phyloP scores from a whole-genome alignment of 2,113 vertebrate genomes.

The Craseonycteris thonglongyai region DNA sequence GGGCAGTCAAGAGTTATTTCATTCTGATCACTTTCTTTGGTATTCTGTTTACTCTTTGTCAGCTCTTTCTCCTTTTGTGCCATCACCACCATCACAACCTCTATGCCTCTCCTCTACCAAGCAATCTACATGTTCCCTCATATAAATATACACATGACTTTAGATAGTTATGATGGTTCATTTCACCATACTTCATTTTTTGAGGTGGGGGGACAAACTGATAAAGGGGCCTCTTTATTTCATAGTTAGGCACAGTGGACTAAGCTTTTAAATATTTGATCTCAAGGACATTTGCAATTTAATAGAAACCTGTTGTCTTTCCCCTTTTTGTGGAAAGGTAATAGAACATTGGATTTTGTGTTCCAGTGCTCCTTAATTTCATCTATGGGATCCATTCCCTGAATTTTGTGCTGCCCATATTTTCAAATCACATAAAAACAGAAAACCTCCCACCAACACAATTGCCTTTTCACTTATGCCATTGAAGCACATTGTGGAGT shows the following conservation, averaged over 20 bases:
- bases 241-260: background rate
- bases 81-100: background rate
- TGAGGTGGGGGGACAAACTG: background rate
- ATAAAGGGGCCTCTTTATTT: constrained; percentile 41
- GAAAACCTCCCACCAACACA: background rate
- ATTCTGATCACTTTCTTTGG: constrained; percentile 55
- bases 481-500: background rate
- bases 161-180: constrained; percentile 53
- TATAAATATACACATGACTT: background rate
- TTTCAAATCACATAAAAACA: background rate
- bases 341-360: background rate
- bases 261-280: background rate
- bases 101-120: background rate
- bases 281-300: background rate
- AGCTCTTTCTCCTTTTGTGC: background rate
- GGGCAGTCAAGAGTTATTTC: constrained; percentile 57
- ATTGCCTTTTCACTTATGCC: background rate
- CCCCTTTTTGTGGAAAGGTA: background rate
- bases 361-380: background rate
- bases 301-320: background rate
- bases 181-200: constrained; percentile 48
- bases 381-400: background rate
- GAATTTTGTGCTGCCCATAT: background rate
- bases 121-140: background rate
- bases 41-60: constrained; percentile 60